These are phyloP conservation scores for Mimumesa dahlbomi DNA, from an alignment of 2,888 invertebrate species.

Conservation along the genomic window DNA sequence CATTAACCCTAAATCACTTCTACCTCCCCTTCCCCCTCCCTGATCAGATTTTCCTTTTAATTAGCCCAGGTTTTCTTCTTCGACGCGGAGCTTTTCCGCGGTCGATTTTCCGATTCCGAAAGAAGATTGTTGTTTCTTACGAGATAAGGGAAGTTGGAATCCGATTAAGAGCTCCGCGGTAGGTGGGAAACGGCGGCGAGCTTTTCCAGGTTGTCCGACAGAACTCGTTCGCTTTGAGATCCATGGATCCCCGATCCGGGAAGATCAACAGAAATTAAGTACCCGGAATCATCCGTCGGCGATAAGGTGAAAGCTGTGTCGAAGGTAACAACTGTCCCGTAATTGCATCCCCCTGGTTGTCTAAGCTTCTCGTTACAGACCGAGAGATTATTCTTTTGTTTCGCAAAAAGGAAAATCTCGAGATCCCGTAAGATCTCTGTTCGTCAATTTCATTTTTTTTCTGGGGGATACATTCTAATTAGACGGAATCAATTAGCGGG, in stretches of 20 bases:
- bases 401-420: no score
- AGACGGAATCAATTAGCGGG: no score
- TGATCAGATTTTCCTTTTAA: no score
- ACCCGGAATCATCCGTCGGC: conserved; percentile 16
- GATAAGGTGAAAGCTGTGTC: conserved; percentile 13
- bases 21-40: no score
- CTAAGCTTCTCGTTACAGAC: background rate
- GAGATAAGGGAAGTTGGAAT: conserved; percentile 36
- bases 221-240: conserved; percentile 1
- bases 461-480: no score
- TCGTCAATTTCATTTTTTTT: no score
- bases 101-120: background rate
- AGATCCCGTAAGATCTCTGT: no score
- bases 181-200: background rate
- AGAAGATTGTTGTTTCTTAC: conserved; percentile 21
- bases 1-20: no score
- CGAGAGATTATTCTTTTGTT: no score
- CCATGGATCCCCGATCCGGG: conserved; percentile 16
- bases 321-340: conserved; percentile 6
- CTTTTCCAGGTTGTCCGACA: background rate
- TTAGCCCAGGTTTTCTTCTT: no score
- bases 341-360: conserved; percentile 6
- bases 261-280: conserved; percentile 47
- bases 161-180: conserved; percentile 38
- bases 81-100: no score